Base-by-base conservation (phyloP, 2,797 vertebrate genomes). In the Hafferia zeledoni region DNA sequence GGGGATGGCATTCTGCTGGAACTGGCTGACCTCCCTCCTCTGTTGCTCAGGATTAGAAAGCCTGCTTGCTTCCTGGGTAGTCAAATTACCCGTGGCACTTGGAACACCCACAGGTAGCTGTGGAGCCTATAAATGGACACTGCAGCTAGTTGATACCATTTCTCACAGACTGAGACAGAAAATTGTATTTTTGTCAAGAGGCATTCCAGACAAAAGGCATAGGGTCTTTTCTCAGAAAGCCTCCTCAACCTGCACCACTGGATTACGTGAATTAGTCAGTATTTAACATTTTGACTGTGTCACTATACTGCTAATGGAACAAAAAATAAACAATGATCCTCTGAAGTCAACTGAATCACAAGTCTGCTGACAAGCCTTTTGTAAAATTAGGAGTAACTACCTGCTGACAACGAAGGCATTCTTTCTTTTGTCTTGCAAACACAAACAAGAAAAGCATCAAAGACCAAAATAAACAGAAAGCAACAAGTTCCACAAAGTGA, bases 71-170 rank as follows among this genome's bases (percentile, higher is more conserved):
- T 83, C 77, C 53, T 49, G 89, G 31, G 90, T 84, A 78, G 91
- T 94, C 91, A 91, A 88, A 93, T 93, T 93, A 96, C 91, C 72
- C 60, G 78, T 6, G 2, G 83, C 16, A 9, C 61, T 1, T 83
- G 91, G 90, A 94, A 91, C 90, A 81, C 69, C 85, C 77, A 86
- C 46, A 94, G 91, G 95, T 90, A 95, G 52, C 59, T 27, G 31
- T 70, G 47, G 72, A 83, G 70, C 35, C 90, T 70, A 91, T 63
- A 95, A 89, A 94, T 35, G 74, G 56, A 89, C 59, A 17, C 59
- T 59, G 50, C 50, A 91, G 80, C 47, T 67, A 56, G 70, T 2
- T 63, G 59, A 86, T 56, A 76, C 4, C 0, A 5, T 61, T 88
- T 61, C 63, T 82, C 10, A 0, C 16, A 31, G 47, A 93, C 1